Conservation (phyloP, 2,797 vertebrate genomes). For the Ambastaia sidthimunki region DNA sequence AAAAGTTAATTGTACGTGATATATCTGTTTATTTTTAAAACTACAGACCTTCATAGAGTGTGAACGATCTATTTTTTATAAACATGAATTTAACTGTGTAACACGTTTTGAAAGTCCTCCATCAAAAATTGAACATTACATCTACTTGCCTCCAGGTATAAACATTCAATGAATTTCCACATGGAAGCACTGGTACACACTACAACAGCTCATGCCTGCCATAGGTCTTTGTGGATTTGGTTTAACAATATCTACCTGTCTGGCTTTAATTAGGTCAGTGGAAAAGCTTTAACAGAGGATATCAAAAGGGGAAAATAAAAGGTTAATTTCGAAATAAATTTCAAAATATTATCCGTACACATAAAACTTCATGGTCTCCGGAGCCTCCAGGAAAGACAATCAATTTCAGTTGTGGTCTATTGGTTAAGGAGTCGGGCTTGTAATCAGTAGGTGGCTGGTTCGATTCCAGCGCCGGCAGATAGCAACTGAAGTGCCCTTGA, state of each 20-base stretch:
- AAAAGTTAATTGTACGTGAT: not conserved
- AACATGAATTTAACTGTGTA: not conserved
- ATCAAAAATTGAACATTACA: slow-evolving; percentile 5
- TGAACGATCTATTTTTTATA: not conserved
- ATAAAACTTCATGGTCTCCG: not conserved
- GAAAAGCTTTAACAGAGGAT: not conserved
- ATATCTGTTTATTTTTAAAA: not conserved
- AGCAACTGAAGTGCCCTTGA: too few species aligned
- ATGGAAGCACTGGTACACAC: slow-evolving; percentile 4
- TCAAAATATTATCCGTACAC: slow-evolving; percentile 1
- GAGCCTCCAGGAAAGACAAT: not conserved
- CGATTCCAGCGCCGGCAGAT: too few species aligned
- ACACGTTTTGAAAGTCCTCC: not conserved
- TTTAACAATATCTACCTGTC: slow-evolving; percentile 29
- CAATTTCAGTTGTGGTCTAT: too few species aligned
- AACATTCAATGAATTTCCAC: slow-evolving; percentile 13
- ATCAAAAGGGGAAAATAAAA: slow-evolving; percentile 14
- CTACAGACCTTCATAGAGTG: not conserved
- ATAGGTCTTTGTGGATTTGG: slow-evolving; percentile 12
- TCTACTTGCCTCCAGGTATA: slow-evolving; percentile 18
- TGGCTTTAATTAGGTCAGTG: slow-evolving; percentile 33
- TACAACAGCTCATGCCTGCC: not conserved
- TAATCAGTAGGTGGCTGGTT: too few species aligned
- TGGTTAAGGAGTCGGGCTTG: too few species aligned
- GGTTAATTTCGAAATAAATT: slow-evolving; percentile 28